Evolutionary conservation across 2,113 vertebrate genomes (phyloP).

Genomic region (Prochilodus magdalenae): DNA sequence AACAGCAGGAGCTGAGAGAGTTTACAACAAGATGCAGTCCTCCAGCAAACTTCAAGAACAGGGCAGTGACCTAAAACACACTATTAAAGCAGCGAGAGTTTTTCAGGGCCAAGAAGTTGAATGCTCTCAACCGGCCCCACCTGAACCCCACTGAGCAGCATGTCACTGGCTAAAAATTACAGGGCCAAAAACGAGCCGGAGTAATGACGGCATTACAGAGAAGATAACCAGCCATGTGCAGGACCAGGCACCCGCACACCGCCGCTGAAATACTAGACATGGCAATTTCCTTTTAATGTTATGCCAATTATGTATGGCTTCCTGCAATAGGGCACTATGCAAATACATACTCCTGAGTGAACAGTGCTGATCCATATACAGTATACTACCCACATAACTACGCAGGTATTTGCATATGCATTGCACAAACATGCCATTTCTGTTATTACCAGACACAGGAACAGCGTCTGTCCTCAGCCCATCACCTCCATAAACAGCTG

Average conservation of each 20-base stretch:
- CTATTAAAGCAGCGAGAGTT: background rate
- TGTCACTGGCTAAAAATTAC: background rate
- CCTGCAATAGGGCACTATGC: too few relatives aligned
- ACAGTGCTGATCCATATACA: too few relatives aligned
- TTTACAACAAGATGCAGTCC: background rate
- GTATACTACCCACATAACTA: too few relatives aligned
- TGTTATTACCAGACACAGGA: too few relatives aligned
- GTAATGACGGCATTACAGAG: background rate
- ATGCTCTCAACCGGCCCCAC: background rate
- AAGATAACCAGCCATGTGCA: background rate
- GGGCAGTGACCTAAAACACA: background rate
- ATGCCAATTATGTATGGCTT: too few relatives aligned
- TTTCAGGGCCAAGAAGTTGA: background rate
- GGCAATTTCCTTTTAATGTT: background rate
- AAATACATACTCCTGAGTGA: too few relatives aligned
- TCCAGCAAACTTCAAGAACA: background rate
- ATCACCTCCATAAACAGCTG: too few relatives aligned
- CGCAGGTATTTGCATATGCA: too few relatives aligned
- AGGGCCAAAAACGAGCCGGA: background rate
- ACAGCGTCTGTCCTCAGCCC: too few relatives aligned
- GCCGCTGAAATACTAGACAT: background rate
- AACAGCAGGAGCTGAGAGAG: background rate
- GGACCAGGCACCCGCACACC: too few relatives aligned
- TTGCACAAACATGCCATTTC: too few relatives aligned
- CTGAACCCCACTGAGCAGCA: background rate